Base-by-base conservation (phyloP, 1,140 invertebrate species). In the Tetragnatha versicolor region DNA sequence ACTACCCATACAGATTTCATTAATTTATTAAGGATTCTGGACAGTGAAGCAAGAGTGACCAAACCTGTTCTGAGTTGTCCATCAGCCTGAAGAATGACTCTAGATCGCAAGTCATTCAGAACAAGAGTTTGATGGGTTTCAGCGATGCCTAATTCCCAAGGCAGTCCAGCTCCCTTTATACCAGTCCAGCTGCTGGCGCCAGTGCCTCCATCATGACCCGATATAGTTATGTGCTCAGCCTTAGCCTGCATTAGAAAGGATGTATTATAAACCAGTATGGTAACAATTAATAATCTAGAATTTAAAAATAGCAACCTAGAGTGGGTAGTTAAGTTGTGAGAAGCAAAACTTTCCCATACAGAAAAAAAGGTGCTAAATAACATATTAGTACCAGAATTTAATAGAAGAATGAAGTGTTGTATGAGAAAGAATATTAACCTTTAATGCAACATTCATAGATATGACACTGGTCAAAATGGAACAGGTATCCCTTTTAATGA, bases 61-160 rank as follows among this genome's bases (percentile, higher is more conserved):
- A 35, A 27, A 80, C 79, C 79, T 20, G 95, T 97, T 75, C 95
- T 89, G 80, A 98, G 72, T 49, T 83, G 81, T 7, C 83, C 82
- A 77, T 84, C 83, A 29, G 77, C 86, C 80, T 88, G 87, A n/a
- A 88, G 77, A 1, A 87, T 84, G 2, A 88, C 84, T 47, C 87
- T 82, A 35, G 87, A 88, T 33, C 88, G 89, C 35, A 99, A 88
- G 86, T 99, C 96, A 86, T 99, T 99, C 80, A 98, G 87, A 5
- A 97, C 95, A 6, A 99, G 88, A 1, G 89, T 85, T 83, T 88
- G 88, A 82, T 88, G 88, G 5, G 87, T 88, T 79, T 88, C 88
- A 6, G 87, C 83, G 27, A 88, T 84, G 39, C 88, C 88, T 14
- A 88, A 83, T 83, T 88, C 88, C 88, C 87, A 88, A 55, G 87